Base-by-base conservation (phyloP, 1,140 invertebrate genomes). In the Listronotus oregonensis region DNA sequence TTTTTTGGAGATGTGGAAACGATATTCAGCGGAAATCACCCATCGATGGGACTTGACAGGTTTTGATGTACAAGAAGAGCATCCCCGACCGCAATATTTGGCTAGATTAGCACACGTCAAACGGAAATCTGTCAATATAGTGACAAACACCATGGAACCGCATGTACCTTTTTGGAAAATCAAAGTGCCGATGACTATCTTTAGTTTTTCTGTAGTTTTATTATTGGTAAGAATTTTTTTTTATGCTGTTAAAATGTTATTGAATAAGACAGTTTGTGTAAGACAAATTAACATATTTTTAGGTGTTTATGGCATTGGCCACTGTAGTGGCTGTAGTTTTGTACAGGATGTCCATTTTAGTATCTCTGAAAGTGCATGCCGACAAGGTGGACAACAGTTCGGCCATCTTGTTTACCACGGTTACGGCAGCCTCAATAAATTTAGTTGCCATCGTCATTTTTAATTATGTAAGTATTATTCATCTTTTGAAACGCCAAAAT, bases 1-100 rank as follows among this genome's bases (percentile, higher is more conserved):
- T 66, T 96, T 95, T 81, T 79, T 97, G 70, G 96, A 98, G 82
- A 82, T 97, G 64, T 98, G 96, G 96, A 97, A 98, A 80, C 83
- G 95, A 37, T 94, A 95, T 78, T 91, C 92, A 0, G 90, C 92
- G 0, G 90, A 93, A 81, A 94, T 96, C 73, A 94, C 92, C 1
- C 93, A 96, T 79, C 85, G 90, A 42, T 96, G 94, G 94, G 94
- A 94, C 80, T 82, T 96, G 51, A 93, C 92, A 2, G 90, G 90
- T 4, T 95, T 94, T 75, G 92, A 94, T 82, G 82, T 89, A 40
- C 87, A 92, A 73, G 90, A 94, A 71, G 94, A 96, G 80, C 92
- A 95, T 80, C 93, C 94, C 1, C 79, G 94, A 21, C 93, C 93
- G 3, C 87, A 91, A 74, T 93, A 92, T 78, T 79, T 93, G 60